Evolutionary conservation across 2,888 invertebrate species (phyloP), one percentile per base, ranked within the genome.

Genomic region (Pristionchus fissidentatus): DNA sequence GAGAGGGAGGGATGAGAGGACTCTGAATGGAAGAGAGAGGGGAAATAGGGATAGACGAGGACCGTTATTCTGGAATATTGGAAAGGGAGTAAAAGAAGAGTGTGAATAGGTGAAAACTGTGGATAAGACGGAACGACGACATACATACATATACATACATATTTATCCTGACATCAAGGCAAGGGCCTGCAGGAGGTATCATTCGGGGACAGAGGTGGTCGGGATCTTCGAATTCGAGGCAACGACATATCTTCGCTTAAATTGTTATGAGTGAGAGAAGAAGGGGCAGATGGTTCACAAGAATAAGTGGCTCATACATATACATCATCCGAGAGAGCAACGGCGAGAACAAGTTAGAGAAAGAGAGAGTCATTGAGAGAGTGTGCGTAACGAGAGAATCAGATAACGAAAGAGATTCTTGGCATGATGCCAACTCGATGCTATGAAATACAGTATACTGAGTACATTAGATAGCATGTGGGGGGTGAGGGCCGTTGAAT

Each of bases 241-340:
- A 1, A 35, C 32, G 62, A 32, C 8, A 15, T n/a, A 32, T 38
- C 38, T 38, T 32, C 22, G 22, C 22, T 38, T 38, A 38, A 38
- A 38, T 35, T 38, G 32, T 32, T 8, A 62, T 62, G 38, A 8
- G n/a, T 7, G 3, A 38, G 38, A 32, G 38, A 66, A 1, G 7
- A 41, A 0, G 41, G 66, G 66, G 66, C 66, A 66, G n/a, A 35
- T 66, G 29, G 41, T 66, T 66, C 66, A 66, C 66, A 66, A 38
- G 62, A 62, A 15, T 38, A 66, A 22, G n/a, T 26, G 38, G 35
- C 35, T 66, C 35, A 38, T 41, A 15, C 35, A 19, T 5, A 35
- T 22, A n/a, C 55, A 55, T n/a, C n/a, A n/a, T n/a, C n/a, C n/a
- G n/a, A n/a, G n/a, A n/a, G n/a, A n/a, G n/a, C n/a, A n/a, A n/a